A percentile compares a stretch with the other conserved stretches of the same genome.
phyloP scores from a whole-genome alignment of 2,797 vertebrate species.

The Sebastes steindachneri region DNA sequence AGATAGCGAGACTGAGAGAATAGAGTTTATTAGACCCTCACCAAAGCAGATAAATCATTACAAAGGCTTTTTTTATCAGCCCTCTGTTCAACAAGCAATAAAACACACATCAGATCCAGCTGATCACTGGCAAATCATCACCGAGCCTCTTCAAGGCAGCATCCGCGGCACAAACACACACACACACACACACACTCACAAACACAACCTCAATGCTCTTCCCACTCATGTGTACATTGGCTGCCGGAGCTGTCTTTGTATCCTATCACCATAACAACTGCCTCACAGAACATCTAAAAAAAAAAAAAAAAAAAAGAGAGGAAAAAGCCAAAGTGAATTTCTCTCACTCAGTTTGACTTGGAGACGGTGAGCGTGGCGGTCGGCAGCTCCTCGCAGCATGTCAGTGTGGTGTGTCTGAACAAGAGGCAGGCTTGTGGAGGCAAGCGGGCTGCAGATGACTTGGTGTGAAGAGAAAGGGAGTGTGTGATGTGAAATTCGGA shows the following conservation, averaged over 20 bases:
- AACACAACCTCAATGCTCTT: constrained; percentile 65
- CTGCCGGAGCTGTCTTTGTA: constrained; percentile 80
- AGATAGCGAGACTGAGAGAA: constrained; percentile 6
- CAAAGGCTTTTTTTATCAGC: constrained; percentile 50
- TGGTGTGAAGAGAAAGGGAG: constrained; percentile 16
- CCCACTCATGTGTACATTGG: constrained; percentile 70
- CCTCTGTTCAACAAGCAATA: constrained; percentile 54
- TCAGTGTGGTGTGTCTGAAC: constrained; percentile 30
- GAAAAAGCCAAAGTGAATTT: constrained; percentile 73
- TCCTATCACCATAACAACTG: constrained; percentile 88
- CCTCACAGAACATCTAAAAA: constrained; percentile 60
- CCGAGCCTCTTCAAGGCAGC: constrained; percentile 44
- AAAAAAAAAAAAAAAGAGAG: constrained; percentile 21
- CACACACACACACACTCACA: constrained; percentile 18
- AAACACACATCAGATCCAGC: constrained; percentile 60
- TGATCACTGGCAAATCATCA: constrained; percentile 56
- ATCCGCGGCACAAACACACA: constrained; percentile 12
- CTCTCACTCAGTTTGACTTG: constrained; percentile 73
- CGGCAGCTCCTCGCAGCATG: constrained; percentile 46
- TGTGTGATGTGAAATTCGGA: constrained; percentile 56
- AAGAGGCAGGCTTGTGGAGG: constrained; percentile 51
- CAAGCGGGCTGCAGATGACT: constrained; percentile 48
- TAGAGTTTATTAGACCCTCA: constrained; percentile 35
- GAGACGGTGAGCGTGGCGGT: constrained; percentile 67
- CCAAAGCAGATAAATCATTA: constrained; percentile 38